These are phyloP conservation scores for Bryconaethiops microstoma DNA, from an alignment of 2,797 vertebrate species.

Conservation along the genomic window DNA sequence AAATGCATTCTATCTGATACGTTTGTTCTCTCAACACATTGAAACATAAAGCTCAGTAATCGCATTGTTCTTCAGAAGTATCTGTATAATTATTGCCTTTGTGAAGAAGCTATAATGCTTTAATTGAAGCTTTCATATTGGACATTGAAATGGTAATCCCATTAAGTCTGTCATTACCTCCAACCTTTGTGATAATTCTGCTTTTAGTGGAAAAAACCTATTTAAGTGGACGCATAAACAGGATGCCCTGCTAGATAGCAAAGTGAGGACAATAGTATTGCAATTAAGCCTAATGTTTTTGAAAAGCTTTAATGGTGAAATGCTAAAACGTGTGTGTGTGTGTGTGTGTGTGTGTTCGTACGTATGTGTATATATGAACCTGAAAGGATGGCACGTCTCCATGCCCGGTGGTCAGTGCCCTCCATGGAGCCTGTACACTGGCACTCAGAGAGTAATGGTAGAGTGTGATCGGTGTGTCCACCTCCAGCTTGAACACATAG, in stretches of 20 bases:
- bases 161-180: not conserved
- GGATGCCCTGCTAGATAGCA: not conserved
- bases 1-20: not conserved
- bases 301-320: not conserved
- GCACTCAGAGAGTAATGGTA: slow-evolving; percentile 91
- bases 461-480: slow-evolving; percentile 76
- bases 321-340: not conserved
- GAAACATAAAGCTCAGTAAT: not conserved
- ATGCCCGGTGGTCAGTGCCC: slow-evolving; percentile 76
- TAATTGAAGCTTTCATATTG: slow-evolving; percentile 11
- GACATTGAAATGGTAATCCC: not conserved
- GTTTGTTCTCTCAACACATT: not conserved
- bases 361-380: slow-evolving; percentile 68
- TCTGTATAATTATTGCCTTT: slow-evolving; percentile 4
- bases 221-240: not conserved
- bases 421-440: slow-evolving; percentile 86
- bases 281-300: not conserved
- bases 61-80: not conserved
- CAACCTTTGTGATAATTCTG: not conserved
- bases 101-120: not conserved
- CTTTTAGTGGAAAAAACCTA: not conserved
- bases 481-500: slow-evolving; percentile 87
- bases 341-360: not conserved
- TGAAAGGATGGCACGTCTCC: slow-evolving; percentile 92
- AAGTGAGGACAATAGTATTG: not conserved